A percentile compares a stretch with the other conserved stretches of the same genome.
Evolutionary conservation across 2,888 invertebrate genomes (phyloP).

Genomic region (Phyto melanocephala): DNA sequence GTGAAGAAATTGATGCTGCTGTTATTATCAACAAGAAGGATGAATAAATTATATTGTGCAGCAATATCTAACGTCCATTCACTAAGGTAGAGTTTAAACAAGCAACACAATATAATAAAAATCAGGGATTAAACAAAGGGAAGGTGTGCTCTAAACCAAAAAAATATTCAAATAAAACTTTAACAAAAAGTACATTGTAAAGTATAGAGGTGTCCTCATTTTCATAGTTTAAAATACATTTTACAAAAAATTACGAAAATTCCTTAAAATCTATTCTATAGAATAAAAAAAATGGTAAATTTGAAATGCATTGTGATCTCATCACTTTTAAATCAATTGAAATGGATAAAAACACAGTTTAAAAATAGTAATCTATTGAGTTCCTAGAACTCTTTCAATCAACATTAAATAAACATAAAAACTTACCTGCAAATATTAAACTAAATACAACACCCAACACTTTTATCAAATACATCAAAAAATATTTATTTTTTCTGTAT

Average conservation of each 20-base stretch:
- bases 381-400: conserved; percentile 20
- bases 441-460: background rate
- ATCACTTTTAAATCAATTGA: conserved; percentile 9
- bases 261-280: background rate
- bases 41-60: conserved; percentile 76
- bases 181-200: background rate
- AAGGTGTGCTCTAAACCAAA: conserved; percentile 53
- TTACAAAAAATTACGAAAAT: conserved; percentile 8
- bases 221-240: conserved; percentile 13
- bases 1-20: conserved; percentile 81
- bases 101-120: conserved; percentile 27
- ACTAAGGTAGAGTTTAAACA: conserved; percentile 10
- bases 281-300: background rate
- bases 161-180: background rate
- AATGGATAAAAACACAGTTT: background rate
- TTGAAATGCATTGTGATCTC: conserved; percentile 35
- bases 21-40: conserved; percentile 82
- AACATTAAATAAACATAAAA: background rate
- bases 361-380: conserved; percentile 8
- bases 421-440: background rate
- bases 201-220: conserved; percentile 7
- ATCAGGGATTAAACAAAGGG: conserved; percentile 60
- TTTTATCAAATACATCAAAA: background rate
- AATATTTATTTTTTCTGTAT: conserved; percentile 7
- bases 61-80: conserved; percentile 54